Evolutionary conservation across 2,888 invertebrate genomes (phyloP).

Genomic region (Aleiodes alternator): DNA sequence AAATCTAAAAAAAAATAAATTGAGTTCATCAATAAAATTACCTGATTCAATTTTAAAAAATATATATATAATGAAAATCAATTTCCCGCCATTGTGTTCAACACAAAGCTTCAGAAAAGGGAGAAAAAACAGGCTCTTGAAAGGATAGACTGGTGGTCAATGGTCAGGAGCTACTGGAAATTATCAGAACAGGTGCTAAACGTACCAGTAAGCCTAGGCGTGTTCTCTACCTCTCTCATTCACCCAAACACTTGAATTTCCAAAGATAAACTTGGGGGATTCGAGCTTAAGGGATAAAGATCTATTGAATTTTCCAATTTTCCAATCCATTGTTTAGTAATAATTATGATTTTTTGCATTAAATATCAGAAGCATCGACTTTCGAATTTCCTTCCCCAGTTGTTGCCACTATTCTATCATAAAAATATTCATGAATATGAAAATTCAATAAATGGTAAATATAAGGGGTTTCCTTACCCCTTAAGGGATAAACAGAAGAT

Average conservation of each 20-base stretch:
- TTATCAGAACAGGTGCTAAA: slow-evolving; percentile 56
- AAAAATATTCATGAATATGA: no score
- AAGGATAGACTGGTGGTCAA: slow-evolving; percentile 18
- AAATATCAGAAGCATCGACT: no score
- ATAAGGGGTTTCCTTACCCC: no score
- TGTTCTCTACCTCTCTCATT: slow-evolving; percentile 35
- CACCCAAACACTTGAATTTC: slow-evolving; percentile 23
- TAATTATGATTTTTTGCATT: no score
- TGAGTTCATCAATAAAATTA: slow-evolving; percentile 5
- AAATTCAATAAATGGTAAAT: no score
- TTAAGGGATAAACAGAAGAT: no score
- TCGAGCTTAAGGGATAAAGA: not conserved
- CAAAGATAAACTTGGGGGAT: slow-evolving; percentile 10
- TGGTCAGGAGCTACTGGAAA: slow-evolving; percentile 36
- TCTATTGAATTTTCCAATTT: no score
- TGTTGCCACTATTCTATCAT: no score
- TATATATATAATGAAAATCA: no score
- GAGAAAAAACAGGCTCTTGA: slow-evolving; percentile 28
- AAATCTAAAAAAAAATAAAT: slow-evolving; percentile 46
- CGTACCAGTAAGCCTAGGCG: slow-evolving; percentile 55
- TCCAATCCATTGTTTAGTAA: no score
- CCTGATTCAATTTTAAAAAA: not conserved
- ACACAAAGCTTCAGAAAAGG: slow-evolving; percentile 2
- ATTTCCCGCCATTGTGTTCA: not conserved
- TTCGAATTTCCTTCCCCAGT: no score